These are phyloP conservation scores for Hippocampus barbouri DNA, from an alignment of 2,113 vertebrate species.

Conservation along the genomic window DNA sequence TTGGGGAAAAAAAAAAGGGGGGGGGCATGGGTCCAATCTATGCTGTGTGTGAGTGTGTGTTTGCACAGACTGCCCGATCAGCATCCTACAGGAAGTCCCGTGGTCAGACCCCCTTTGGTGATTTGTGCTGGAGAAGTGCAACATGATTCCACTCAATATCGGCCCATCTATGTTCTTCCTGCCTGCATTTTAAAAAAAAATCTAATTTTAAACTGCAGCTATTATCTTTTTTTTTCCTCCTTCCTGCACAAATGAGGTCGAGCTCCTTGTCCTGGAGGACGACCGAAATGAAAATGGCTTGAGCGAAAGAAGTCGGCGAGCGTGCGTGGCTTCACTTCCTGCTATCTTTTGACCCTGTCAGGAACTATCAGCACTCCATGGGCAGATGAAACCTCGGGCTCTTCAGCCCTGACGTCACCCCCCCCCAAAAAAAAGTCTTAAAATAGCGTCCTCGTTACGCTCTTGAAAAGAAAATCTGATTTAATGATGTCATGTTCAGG, in stretches of 20 bases:
- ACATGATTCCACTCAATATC: constrained; percentile 40
- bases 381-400: constrained; percentile 25
- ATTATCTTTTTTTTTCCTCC: neutral
- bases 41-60: constrained; percentile 14
- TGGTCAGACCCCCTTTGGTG: constrained; percentile 53
- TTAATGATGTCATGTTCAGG: constrained; percentile 4
- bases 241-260: neutral
- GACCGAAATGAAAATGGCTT: neutral
- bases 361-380: constrained; percentile 33
- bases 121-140: constrained; percentile 55
- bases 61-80: constrained; percentile 59
- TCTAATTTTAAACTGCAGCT: neutral
- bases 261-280: neutral
- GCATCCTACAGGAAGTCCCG: constrained; percentile 66
- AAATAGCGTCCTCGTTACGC: neutral
- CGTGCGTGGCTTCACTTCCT: constrained; percentile 23
- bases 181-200: neutral
- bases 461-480: neutral
- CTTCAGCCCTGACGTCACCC: neutral
- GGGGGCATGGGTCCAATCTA: constrained; percentile 53
- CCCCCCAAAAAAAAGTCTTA: neutral
- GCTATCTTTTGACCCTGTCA: constrained; percentile 41
- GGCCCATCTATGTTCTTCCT: constrained; percentile 13
- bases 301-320: neutral
- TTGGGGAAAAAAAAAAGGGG: constrained; percentile 28